Evolutionary conservation across 2,888 invertebrate genomes (phyloP).

Genomic region (Pachydiplax longipennis): DNA sequence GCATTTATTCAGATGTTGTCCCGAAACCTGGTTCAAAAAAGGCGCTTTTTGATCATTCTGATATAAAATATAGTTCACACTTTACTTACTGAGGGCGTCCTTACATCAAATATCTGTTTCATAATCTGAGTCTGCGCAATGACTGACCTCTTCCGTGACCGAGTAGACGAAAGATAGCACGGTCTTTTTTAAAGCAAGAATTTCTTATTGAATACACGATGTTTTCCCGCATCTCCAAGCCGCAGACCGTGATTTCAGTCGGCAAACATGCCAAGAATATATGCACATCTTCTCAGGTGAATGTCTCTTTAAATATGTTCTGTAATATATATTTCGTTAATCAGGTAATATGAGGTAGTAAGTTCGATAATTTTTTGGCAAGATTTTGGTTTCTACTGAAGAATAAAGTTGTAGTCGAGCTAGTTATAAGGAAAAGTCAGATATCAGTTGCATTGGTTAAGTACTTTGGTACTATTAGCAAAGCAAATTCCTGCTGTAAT

Average conservation of each 20-base stretch:
- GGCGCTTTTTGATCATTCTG: neutral
- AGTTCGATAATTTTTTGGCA: neutral
- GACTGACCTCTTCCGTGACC: slow-evolving; percentile 3
- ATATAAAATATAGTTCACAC: neutral
- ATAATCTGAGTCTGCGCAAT: neutral
- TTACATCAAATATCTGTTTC: neutral
- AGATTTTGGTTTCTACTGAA: neutral
- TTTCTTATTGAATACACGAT: slow-evolving; percentile 56
- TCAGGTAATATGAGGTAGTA: slow-evolving; percentile 50
- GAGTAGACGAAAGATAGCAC: neutral
- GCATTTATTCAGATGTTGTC: no score
- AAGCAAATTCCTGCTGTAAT: no score
- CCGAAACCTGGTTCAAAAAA: neutral
- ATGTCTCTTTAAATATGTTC: slow-evolving; percentile 46
- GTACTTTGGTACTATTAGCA: no score
- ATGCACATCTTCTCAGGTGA: slow-evolving; percentile 68
- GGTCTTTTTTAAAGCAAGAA: neutral
- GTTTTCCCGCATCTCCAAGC: slow-evolving; percentile 71
- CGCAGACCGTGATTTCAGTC: slow-evolving; percentile 58
- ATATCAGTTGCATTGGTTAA: no score
- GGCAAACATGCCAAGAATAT: slow-evolving; percentile 69
- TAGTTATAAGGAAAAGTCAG: neutral
- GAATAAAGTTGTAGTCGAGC: neutral
- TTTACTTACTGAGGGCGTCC: neutral
- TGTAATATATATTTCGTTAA: slow-evolving; percentile 50